Evolutionary conservation across 2,113 vertebrate genomes (phyloP), one percentile per base, ranked within the genome.

Genomic region (Recurvirostra avosetta): DNA sequence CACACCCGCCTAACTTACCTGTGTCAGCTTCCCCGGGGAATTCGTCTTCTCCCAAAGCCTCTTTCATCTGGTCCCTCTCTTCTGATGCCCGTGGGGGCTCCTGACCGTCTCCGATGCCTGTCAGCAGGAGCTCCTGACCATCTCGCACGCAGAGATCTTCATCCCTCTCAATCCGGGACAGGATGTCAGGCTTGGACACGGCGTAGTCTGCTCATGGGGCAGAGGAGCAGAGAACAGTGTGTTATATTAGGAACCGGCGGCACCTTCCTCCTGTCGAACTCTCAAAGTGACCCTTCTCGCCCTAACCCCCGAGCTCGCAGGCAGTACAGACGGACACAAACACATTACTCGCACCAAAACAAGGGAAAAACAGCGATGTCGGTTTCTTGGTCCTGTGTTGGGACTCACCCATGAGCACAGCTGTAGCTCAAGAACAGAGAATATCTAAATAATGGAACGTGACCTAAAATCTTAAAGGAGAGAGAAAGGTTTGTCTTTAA

Each of bases 111-210:
- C 0, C 6, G 9, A 15, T 0, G 6, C 3, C 4, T 1, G 50
- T 30, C 63, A 9, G 11, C 0, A 43, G 9, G 19, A 29, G 7
- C 27, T 88, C 50, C 36, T 6, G 36, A 6, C 45, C 11, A 1
- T 16, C 50, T 21, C 23, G 59, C 72, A 22, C 20, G 5, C 91
- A 95, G 1, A 97, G 93, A 53, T 98, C 97, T 52, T 98, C 98
- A 30, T 96, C 97, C 11, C 91, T 95, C 84, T 98, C 97, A 30
- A 98, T 96, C 71, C 79, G 93, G 26, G 97, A 97, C 61, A 98
- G 97, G 86, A 98, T 94, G 55, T 98, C 98, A 2, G 98, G 98
- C 79, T 98, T 98, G 96, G 98, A 97, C 62, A 98, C 71, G 2
- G 97, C 98, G 11, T 98, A 98, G 95, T 98, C 98, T 98, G 94